A percentile compares a stretch with the other conserved stretches of the same genome.
These are phyloP conservation scores for Serinus canaria DNA, from an alignment of 2,113 vertebrate species.

Conservation along the genomic window DNA sequence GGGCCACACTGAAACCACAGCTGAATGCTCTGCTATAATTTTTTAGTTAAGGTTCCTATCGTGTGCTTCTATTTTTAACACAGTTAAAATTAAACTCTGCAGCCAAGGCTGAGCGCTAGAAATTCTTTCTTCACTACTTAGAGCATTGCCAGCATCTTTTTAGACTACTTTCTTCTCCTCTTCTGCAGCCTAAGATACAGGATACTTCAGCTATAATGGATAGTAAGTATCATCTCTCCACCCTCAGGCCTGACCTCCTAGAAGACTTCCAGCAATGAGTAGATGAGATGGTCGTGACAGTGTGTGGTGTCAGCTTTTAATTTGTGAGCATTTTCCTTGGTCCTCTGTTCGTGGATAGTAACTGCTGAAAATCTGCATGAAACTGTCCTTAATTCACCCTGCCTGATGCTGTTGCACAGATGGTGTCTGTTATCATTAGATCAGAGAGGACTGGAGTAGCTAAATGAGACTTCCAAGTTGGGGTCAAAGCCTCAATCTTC, in stretches of 20 bases:
- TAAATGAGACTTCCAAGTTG: neutral
- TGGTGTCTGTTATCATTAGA: neutral
- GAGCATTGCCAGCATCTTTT: slow-evolving; percentile 29
- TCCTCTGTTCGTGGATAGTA: neutral
- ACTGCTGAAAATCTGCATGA: neutral
- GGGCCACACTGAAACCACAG: neutral
- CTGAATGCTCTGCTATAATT: neutral
- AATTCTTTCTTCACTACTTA: slow-evolving; percentile 27
- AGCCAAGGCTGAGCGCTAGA: neutral
- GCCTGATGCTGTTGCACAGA: neutral
- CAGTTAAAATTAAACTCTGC: slow-evolving; percentile 53
- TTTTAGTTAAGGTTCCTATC: slow-evolving; percentile 43
- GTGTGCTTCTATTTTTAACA: slow-evolving; percentile 34
- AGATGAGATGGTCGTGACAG: neutral
- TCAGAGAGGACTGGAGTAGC: neutral
- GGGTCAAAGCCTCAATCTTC: neutral
- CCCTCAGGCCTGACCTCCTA: neutral
- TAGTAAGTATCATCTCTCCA: neutral
- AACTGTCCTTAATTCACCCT: slow-evolving; percentile 47
- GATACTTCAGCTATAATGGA: neutral
- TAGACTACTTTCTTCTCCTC: neutral
- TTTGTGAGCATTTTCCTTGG: neutral
- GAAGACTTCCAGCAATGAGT: neutral
- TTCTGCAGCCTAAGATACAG: neutral
- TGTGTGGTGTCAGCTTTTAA: slow-evolving; percentile 38